Base-by-base conservation (phyloP, 2,888 invertebrate genomes). In the Zaprionus obscuricornis region DNA sequence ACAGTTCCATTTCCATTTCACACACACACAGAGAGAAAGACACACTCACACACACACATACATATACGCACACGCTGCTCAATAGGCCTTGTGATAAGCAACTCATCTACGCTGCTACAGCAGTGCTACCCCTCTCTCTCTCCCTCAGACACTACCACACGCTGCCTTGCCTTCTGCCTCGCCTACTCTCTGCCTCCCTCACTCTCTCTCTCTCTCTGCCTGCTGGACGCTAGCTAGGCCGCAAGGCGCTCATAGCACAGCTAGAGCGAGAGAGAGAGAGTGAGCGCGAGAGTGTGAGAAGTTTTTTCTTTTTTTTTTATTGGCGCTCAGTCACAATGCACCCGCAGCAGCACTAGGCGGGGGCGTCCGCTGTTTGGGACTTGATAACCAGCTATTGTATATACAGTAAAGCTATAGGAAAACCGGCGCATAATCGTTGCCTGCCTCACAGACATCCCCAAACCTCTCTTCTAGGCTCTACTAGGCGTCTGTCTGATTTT, bases 371-470 rank as follows among this genome's bases (percentile, higher is more conserved):
- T 76, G 82, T 73, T 82, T 76, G 81, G 66, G 73, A 60, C 85
- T 85, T 83, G 87, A 83, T 83, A 83, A 79, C 81, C 86, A 70
- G 74, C 87, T 76, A 87, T 83, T 83, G 87, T 86, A 69, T 72
- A 83, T 81, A 71, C 64, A 71, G n/a, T n/a, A 74, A 62, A 56
- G 74, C 50, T 58, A 52, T 55, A 50, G 60, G 63, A 59, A 70
- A 73, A 65, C 63, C 70, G 71, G 60, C 82, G 81, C 86, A 86
- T 85, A 81, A 86, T 81, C 78, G 86, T 79, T 73, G 54, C 50
- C 26, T 18, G 7, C 7, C 14, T 13, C 26, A 50, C 31, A 2
- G 13, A 10, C 14, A 0, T 8, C 3, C 13, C 7, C n/a, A 6
- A 5, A 3, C 29, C 42, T 16, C 16, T 37, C 33, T 59, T 31